Conservation (phyloP, 2,888 invertebrate species). For the Eristalis pertinax region DNA sequence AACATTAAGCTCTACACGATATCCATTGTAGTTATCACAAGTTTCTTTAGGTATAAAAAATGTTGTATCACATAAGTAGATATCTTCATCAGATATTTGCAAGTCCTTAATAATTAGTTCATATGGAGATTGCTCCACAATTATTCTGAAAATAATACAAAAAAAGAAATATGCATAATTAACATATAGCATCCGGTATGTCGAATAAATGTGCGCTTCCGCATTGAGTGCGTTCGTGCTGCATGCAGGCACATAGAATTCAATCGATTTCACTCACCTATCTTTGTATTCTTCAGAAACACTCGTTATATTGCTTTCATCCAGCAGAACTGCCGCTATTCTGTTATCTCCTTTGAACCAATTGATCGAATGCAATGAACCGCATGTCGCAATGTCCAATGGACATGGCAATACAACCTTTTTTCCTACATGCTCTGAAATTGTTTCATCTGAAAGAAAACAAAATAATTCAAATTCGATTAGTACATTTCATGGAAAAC, state of each 20-base stretch:
- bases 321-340: constrained; percentile 81
- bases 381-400: constrained; percentile 86
- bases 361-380: constrained; percentile 89
- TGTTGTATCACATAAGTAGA: constrained; percentile 90
- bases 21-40: constrained; percentile 87
- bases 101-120: constrained; percentile 82
- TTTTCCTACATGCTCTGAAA: constrained; percentile 80
- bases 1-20: constrained; percentile 88
- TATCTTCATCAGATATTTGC: constrained; percentile 87
- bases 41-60: constrained; percentile 88
- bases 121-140: constrained; percentile 78
- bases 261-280: constrained; percentile 75
- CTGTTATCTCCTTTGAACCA: constrained; percentile 86
- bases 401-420: constrained; percentile 86
- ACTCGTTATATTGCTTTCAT: constrained; percentile 80
- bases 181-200: background rate
- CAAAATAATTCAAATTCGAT: constrained; percentile 1
- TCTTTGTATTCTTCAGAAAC: constrained; percentile 79
- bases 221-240: no score
- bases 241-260: background rate
- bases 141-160: constrained; percentile 74
- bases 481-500: background rate
- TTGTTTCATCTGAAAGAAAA: constrained; percentile 77
- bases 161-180: background rate
- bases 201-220: background rate